Evolutionary conservation across 1,140 invertebrate species (phyloP), one percentile per base, ranked within the genome.

Genomic region (roundworm (Caenorhabditis elegans)): DNA sequence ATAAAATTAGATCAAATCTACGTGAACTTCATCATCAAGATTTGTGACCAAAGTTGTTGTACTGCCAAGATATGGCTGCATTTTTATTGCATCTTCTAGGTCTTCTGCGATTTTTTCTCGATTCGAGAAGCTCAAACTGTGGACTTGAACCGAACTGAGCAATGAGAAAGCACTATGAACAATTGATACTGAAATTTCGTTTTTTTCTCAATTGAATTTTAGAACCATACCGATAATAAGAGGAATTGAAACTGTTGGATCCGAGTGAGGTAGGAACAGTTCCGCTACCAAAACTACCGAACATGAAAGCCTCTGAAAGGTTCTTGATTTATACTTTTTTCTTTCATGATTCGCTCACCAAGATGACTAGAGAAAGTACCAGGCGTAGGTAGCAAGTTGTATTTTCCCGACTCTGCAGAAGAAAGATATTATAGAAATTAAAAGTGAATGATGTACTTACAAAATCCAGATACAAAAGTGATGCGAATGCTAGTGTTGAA

Each of bases 391-490:
- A 70, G n/a, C 31, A 70, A 3, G 34, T 39, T 13, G 60, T 70
- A 19, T 70, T 70, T 22, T 70, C 60, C 22, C 8, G 31, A 43
- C 11, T 70, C 60, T 70, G 17, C 4, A 70, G 43, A 24, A 8
- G 10, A 34, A 39, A 22, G 22, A 10, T 4, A 8, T 60, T 60
- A 8, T 8, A 43, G 26, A 3, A 70, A 39, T 22, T 5, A 13
- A 70, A 39, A 70, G n/a, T n/a, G n/a, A n/a, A n/a, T n/a, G n/a
- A n/a, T n/a, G n/a, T n/a, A 70, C 60, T 70, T n/a, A 70, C 60
- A 70, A 70, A 70, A 39, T 70, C 60, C n/a, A 70, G n/a, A 22
- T 70, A 70, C 13, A 70, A 34, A 70, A 70, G 60, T 13, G 60
- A 70, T 11, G 60, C 60, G 19, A 70, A 70, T 22, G 60, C 60